Evolutionary conservation across 2,113 vertebrate species (phyloP), one percentile per base, ranked within the genome.

Genomic region (Nettapus auritus): DNA sequence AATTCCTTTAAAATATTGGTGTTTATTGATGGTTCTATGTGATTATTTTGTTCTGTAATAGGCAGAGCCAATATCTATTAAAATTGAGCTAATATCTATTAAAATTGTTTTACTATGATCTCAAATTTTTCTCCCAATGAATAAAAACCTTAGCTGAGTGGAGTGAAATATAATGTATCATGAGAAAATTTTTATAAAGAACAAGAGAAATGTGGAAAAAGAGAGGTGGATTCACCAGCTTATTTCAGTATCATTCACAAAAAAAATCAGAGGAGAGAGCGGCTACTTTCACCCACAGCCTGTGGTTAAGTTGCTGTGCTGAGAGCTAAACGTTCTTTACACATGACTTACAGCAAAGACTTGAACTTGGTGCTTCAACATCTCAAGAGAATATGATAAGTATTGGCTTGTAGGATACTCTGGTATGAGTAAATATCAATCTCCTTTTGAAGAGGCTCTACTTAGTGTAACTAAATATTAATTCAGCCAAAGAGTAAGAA

Each of bases 381-480:
- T 70, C 82, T 86, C 79, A 70, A 70, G 68, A 88, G 63, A 69
- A 12, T 29, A 10, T 34, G 50, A 38, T 55, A 83, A 77, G 21
- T 88, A 40, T 57, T 63, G 46, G 63, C 50, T 92, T 63, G 3
- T 38, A 88, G 31, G 68, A 69, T 71, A 81, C 52, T 92, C 60
- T 78, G 73, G 83, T 90, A 88, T 92, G 64, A 67, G 52, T 70
- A 92, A 94, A 86, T 78, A 90, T 52, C 83, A 81, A 14, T 60
- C 19, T 50, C 52, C 29, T 88, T 90, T 81, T 90, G 80, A 94
- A 90, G 69, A 42, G 33, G 19, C 6, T 75, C n/a, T 70, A 55
- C 59, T 86, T 92, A n/a, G 48, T 71, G 88, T 81, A 94, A 75
- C 52, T 66, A 92, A 93, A 78, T 78, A 86, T 90, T 77, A 90